Evolutionary conservation across 1,140 invertebrate species (phyloP).

Genomic region (Drosophila asahinai): DNA sequence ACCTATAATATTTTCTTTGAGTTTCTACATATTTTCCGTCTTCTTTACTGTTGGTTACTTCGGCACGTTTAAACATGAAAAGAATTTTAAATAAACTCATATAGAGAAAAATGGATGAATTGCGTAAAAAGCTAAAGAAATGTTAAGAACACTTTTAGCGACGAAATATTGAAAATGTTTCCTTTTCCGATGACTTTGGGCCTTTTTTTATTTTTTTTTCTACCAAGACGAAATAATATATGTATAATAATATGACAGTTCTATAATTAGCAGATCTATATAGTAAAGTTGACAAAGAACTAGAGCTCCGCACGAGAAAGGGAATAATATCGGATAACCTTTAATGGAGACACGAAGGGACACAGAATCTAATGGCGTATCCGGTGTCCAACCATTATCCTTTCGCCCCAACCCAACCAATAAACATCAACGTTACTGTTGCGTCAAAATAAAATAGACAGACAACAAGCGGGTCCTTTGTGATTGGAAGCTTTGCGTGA

Average conservation of each 20-base stretch:
- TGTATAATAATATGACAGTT: neutral
- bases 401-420: conserved; percentile 70
- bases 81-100: conserved; percentile 73
- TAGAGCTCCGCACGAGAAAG: neutral
- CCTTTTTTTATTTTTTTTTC: neutral
- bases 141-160: neutral
- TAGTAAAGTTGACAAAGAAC: no score
- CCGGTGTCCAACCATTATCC: conserved; percentile 56
- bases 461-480: conserved; percentile 17
- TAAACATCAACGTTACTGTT: conserved; percentile 72
- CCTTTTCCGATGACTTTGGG: neutral
- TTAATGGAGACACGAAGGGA: neutral
- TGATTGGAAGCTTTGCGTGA: conserved; percentile 22
- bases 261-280: no score
- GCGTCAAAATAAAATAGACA: conserved; percentile 62
- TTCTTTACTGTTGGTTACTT: conserved; percentile 28
- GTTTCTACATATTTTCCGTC: conserved; percentile 43
- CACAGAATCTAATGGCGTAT: conserved; percentile 10
- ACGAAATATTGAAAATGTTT: neutral
- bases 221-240: neutral
- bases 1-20: conserved; percentile 76
- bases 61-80: conserved; percentile 71
- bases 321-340: neutral
- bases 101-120: conserved; percentile 17
- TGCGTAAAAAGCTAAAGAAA: conserved; percentile 15